These are phyloP conservation scores for Platyscapa corneri DNA, from an alignment of 1,140 invertebrate species.

Conservation along the genomic window DNA sequence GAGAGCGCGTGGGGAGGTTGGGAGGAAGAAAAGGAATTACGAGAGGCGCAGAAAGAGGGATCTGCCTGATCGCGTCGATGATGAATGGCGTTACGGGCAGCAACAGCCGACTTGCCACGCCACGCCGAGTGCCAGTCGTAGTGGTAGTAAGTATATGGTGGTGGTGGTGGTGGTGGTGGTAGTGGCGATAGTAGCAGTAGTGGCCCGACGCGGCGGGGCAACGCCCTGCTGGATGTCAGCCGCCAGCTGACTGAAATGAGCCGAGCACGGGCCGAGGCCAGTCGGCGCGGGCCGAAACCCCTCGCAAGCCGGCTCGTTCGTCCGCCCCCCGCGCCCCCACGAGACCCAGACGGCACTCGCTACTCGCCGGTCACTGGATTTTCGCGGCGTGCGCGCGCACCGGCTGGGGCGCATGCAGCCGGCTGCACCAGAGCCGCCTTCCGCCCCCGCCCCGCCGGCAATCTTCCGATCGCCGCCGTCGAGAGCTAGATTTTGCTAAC, in stretches of 20 bases:
- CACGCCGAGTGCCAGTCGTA: neutral
- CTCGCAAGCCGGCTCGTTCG: conserved; percentile 11
- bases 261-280: conserved; percentile 58
- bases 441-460: too few species aligned
- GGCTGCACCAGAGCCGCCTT: neutral
- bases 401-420: neutral
- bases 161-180: neutral
- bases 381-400: neutral
- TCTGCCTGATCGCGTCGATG: neutral
- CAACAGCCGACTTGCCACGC: neutral
- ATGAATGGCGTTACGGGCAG: conserved; percentile 10
- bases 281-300: conserved; percentile 44
- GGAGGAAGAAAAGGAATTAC: neutral
- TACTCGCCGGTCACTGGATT: conserved; percentile 16
- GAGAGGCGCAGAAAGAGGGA: conserved; percentile 1
- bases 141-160: neutral
- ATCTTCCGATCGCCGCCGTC: neutral
- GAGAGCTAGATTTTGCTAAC: neutral
- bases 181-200: neutral
- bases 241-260: conserved; percentile 68
- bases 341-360: conserved; percentile 7
- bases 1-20: neutral
- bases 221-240: conserved; percentile 61
- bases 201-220: conserved; percentile 55
- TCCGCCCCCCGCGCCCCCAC: neutral